Conservation (phyloP, 2,113 vertebrate species). For the Parotia lawesii region DNA sequence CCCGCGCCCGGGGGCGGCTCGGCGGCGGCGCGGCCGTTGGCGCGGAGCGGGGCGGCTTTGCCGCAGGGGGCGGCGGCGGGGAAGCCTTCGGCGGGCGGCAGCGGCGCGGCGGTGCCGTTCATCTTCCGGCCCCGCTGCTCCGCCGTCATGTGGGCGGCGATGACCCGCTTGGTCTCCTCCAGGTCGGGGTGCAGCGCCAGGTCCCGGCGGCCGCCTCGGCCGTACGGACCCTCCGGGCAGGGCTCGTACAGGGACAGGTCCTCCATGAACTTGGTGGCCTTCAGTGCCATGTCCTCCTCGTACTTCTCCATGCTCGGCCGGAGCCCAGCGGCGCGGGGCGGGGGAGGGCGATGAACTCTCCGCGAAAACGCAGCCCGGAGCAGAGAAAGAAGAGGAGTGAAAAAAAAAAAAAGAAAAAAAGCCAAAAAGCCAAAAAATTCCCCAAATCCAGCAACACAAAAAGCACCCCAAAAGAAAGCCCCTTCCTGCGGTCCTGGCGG, state of each 20-base stretch:
- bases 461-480: neutral
- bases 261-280: constrained; percentile 82
- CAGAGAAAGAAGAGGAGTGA: neutral
- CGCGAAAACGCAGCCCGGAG: neutral
- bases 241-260: constrained; percentile 80
- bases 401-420: neutral
- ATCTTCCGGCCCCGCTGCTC: constrained; percentile 72
- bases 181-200: constrained; percentile 23
- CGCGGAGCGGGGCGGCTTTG: constrained; percentile 74
- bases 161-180: constrained; percentile 54
- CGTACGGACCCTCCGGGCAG: constrained; percentile 70
- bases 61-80: constrained; percentile 69
- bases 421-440: neutral
- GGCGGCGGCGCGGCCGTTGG: constrained; percentile 72
- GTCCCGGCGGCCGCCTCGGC: constrained; percentile 71
- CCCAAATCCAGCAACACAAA: neutral
- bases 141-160: constrained; percentile 46
- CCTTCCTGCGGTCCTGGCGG: neutral
- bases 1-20: constrained; percentile 23
- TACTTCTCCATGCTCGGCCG: constrained; percentile 79
- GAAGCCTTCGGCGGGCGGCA: constrained; percentile 70
- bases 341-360: neutral
- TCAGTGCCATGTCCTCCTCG: constrained; percentile 77
- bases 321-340: neutral
- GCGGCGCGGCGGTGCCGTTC: constrained; percentile 74